phyloP scores from a whole-genome alignment of 2,113 vertebrate genomes.

The Urocynchramus pylzowi region DNA sequence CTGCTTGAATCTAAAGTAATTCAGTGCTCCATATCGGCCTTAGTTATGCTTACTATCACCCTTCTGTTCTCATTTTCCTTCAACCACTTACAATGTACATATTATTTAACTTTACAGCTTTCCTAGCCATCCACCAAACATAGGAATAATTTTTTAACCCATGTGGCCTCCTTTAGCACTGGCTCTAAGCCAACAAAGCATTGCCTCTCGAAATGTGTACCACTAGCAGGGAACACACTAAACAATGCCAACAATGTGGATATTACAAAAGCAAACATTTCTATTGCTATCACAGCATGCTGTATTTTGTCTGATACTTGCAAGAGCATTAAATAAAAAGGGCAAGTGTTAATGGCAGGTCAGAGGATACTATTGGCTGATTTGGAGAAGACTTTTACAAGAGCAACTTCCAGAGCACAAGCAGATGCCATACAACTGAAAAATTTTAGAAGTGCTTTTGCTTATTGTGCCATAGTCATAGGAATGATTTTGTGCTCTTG shows the following conservation, averaged over 20 bases:
- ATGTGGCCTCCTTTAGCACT: not conserved
- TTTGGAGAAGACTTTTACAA: not conserved
- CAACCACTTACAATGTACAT: rapidly evolving
- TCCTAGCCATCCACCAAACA: not conserved
- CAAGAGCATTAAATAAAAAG: not conserved
- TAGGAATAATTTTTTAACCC: not conserved
- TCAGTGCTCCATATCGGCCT: not conserved
- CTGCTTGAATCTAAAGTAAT: not conserved
- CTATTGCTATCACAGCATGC: not conserved
- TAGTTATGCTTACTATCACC: not conserved
- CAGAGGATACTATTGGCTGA: not conserved
- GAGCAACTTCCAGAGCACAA: not conserved
- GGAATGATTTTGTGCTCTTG: not conserved
- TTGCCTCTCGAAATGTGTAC: not conserved
- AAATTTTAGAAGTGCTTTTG: not conserved
- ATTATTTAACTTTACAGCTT: not conserved
- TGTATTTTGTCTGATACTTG: not conserved
- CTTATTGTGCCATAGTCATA: not conserved
- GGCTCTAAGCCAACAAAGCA: not conserved
- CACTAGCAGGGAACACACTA: not conserved
- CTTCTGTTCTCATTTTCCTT: not conserved
- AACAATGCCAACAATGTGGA: not conserved
- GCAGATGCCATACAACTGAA: not conserved
- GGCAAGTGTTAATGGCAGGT: not conserved
- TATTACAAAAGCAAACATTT: not conserved